Base-by-base conservation (phyloP, 2,888 invertebrate genomes). In the Eupithecia tripunctaria region DNA sequence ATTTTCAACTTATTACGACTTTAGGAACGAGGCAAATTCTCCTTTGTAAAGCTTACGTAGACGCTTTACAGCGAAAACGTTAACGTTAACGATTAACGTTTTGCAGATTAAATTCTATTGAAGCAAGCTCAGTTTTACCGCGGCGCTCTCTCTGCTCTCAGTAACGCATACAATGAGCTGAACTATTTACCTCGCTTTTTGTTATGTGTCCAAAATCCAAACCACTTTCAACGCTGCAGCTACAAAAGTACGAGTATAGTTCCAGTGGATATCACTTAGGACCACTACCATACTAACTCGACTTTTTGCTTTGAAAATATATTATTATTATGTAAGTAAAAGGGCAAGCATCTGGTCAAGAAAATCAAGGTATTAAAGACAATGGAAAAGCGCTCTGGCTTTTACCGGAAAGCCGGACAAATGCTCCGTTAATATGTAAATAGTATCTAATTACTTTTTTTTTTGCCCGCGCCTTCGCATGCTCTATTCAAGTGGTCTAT, bases 201-300 rank as follows among this genome's bases (percentile, higher is more conserved):
- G 67, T 75, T 72, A 41, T 65, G 64, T 27, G 64, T 29, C 69
- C 56, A 38, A 70, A 75, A 63, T 70, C 70, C 74, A 64, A 71
- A 74, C 69, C 69, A 72, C 69, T 67, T 72, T 75, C 71, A 72
- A 70, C 18, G 67, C 70, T 59, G 73, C 66, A 74, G 29, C 62
- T 71, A 63, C 66, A 71, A 69, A 68, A 66, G 63, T 59, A 67
- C n/a, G n/a, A n/a, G n/a, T n/a, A n/a, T n/a, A n/a, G n/a, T n/a
- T n/a, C n/a, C n/a, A n/a, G n/a, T n/a, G n/a, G n/a, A n/a, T 66
- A 36, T 43, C 32, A 71, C 43, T 4, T 32, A 32, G 25, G n/a
- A 68, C 71, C 71, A 67, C 68, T 69, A 74, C 74, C 27, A 21
- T 43, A 59, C 29, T 32, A 71, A 70, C 66, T 71, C 74, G 68